A percentile compares a stretch with the other conserved stretches of the same genome.
Conservation (phyloP, 2,113 vertebrate genomes). For the Dasyornis broadbenti region DNA sequence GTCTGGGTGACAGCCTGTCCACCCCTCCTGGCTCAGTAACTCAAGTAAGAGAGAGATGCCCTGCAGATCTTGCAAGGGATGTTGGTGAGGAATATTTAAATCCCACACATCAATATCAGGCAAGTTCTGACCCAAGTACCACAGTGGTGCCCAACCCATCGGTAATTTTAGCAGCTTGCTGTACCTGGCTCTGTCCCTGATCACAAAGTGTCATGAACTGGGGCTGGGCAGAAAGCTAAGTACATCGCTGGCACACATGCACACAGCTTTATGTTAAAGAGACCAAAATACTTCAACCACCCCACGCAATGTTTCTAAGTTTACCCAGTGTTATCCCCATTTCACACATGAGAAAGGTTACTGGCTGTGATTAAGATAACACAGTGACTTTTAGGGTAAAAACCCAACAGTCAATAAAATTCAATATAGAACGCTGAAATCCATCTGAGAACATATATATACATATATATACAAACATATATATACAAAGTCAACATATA, state of each 20-base stretch:
- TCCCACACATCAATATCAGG: not conserved
- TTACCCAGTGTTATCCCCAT: not conserved
- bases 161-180: not conserved
- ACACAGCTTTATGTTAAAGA: not conserved
- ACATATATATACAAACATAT: not conserved
- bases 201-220: not conserved
- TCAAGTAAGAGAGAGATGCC: not conserved
- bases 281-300: not conserved
- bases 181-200: not conserved
- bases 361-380: not conserved
- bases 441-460: not conserved
- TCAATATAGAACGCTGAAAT: not conserved
- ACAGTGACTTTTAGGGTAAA: not conserved
- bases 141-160: not conserved
- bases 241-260: fast-evolving
- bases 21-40: not conserved
- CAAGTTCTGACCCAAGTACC: not conserved
- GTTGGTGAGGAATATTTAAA: not conserved
- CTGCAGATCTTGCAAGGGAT: not conserved
- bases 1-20: not conserved
- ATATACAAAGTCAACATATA: not conserved
- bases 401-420: not conserved
- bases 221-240: not conserved
- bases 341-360: not conserved
- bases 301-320: slow-evolving; percentile 16